Base-by-base conservation (phyloP, 2,888 invertebrate genomes). In the Ophion costatus region DNA sequence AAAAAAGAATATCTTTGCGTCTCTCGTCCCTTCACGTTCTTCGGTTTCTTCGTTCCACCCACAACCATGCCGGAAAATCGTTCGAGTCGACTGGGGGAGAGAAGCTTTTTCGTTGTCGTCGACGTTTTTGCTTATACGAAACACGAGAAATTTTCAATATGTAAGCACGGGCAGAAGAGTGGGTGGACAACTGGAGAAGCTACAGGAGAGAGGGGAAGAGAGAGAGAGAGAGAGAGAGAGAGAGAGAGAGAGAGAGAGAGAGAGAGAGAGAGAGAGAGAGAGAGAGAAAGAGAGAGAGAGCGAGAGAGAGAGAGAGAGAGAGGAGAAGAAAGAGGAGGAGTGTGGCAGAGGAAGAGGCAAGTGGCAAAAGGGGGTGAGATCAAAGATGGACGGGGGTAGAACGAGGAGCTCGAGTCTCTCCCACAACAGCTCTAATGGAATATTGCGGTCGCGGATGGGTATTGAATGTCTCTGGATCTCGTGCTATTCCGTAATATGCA, bases 401-500 rank as follows among this genome's bases (percentile, higher is more conserved):
- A 59, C 11, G 75, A 61, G 63, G 51, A 73, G 75, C 75, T 77
- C n/a, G 80, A 77, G 73, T 75, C 14, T 45, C 45, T 17, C 76
- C 70, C 82, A 75, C 74, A 69, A 73, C 57, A 67, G 85, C 80
- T 86, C 82, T 88, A 88, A 89, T 88, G 88, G 88, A 89, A 88
- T 87, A 88, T 87, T 88, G 89, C 87, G 89, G 89, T 89, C 87
- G 80, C 80, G 83, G 80, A 84, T 87, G 83, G 87, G 86, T 87
- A 86, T 83, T 88, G 86, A 84, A 85, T 88, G 80, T 85, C 82
- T 79, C 85, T 73, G 67, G 75, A 84, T 81, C 82, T 85, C 80
- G 76, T 82, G 86, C 86, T 86, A 85, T 86, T 85, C 86, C 86
- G 85, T 84, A 87, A 87, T 88, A 88, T 88, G 88, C 88, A 88